Conservation (phyloP, 2,797 vertebrate genomes). For the Eurystomus glaucurus region DNA sequence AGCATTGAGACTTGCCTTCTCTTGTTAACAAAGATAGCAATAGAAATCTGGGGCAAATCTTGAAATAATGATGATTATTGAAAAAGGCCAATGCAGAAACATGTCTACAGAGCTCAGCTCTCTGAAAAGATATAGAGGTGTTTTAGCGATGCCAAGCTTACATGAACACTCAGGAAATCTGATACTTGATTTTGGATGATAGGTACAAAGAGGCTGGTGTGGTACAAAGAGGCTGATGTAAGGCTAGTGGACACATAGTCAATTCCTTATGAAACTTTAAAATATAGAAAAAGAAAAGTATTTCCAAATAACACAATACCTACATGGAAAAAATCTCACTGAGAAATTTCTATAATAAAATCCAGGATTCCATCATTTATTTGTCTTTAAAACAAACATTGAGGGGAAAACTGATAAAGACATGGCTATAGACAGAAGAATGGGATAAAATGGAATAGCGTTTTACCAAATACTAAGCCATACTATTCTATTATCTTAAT, state of each 20-base stretch:
- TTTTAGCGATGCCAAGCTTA: background rate
- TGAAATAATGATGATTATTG: background rate
- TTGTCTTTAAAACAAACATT: background rate
- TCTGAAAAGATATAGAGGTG: background rate
- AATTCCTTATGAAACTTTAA: background rate
- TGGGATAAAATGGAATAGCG: background rate
- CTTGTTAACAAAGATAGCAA: background rate
- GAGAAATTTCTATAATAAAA: background rate
- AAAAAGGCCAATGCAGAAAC: background rate
- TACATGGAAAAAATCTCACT: background rate
- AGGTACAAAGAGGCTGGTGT: background rate
- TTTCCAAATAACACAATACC: background rate
- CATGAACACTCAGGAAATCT: background rate
- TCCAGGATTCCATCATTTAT: background rate
- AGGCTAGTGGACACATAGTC: background rate
- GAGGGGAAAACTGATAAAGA: background rate
- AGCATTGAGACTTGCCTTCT: background rate
- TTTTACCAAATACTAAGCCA: background rate
- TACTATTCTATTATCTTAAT: background rate
- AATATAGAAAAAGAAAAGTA: background rate
- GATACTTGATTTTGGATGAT: background rate
- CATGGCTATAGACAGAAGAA: background rate
- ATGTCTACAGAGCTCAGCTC: background rate
- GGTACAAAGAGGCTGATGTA: background rate
- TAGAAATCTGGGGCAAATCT: background rate